A percentile compares a stretch with the other conserved stretches of the same genome.
phyloP scores from a whole-genome alignment of 1,140 invertebrate genomes.

The Arctopsyche grandis region DNA sequence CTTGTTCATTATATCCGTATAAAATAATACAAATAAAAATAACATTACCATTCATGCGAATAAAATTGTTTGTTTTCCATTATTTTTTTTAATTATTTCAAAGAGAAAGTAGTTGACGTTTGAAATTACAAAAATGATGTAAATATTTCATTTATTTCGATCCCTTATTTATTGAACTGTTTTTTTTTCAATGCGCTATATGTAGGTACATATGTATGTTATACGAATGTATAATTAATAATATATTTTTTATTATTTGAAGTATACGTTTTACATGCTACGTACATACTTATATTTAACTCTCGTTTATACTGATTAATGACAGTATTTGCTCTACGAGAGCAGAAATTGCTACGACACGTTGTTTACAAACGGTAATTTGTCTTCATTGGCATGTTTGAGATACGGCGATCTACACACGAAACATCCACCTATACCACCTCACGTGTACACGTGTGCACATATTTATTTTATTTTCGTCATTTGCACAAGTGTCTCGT shows the following conservation, averaged over 20 bases:
- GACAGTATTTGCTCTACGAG: conserved; percentile 24
- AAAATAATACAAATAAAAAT: too few relatives aligned
- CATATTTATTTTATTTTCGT: conserved; percentile 5
- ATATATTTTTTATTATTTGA: neutral
- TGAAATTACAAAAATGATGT: neutral
- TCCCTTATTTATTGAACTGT: neutral
- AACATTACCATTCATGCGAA: too few relatives aligned
- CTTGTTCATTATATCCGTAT: too few relatives aligned
- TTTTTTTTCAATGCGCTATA: neutral
- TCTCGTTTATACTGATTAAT: conserved; percentile 29
- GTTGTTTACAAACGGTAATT: conserved; percentile 32
- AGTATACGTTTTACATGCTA: neutral
- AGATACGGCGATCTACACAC: conserved; percentile 1
- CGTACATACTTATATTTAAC: conserved; percentile 6
- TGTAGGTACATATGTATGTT: neutral
- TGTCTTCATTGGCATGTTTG: conserved; percentile 30
- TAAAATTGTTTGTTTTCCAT: too few relatives aligned
- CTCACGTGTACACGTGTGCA: neutral
- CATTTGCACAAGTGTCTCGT: neutral
- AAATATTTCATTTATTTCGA: neutral
- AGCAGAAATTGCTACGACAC: conserved; percentile 28
- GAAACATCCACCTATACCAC: neutral
- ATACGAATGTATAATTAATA: neutral
- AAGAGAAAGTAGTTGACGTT: too few relatives aligned
- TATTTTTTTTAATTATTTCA: too few relatives aligned